A percentile compares a stretch with the other conserved stretches of the same genome.
Conservation (phyloP, 2,888 invertebrate genomes). For the Willowsia nigromaculata region DNA sequence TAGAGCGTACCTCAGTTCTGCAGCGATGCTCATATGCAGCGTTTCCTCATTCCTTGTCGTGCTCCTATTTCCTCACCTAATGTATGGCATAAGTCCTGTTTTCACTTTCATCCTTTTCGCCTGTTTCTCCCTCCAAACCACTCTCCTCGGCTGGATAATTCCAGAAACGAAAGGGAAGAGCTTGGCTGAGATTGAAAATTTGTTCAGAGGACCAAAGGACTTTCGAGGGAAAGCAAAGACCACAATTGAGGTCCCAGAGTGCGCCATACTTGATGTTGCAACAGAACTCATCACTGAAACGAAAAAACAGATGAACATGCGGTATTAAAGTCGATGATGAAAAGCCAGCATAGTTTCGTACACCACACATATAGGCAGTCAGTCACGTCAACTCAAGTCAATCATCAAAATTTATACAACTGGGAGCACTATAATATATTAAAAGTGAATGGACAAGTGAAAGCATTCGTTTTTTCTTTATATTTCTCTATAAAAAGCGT, state of each 20-base stretch:
- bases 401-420: neutral
- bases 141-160: constrained; percentile 79
- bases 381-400: neutral
- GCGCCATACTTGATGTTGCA: neutral
- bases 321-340: neutral
- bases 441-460: neutral
- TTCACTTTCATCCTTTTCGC: constrained; percentile 82
- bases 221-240: constrained; percentile 44
- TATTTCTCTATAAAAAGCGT: neutral
- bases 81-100: constrained; percentile 82
- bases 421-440: neutral
- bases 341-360: no score
- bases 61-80: constrained; percentile 83
- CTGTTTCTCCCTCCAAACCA: constrained; percentile 79
- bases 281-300: neutral
- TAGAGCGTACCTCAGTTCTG: constrained; percentile 85
- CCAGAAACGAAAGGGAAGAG: constrained; percentile 87
- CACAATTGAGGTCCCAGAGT: constrained; percentile 37
- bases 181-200: constrained; percentile 84
- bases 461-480: neutral
- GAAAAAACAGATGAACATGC: neutral
- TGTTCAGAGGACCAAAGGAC: constrained; percentile 58
- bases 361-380: neutral
- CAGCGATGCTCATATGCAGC: constrained; percentile 84
- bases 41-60: constrained; percentile 84